Evolutionary conservation across 1,140 invertebrate species (phyloP), one percentile per base, ranked within the genome.

Genomic region (Idris sp.): DNA sequence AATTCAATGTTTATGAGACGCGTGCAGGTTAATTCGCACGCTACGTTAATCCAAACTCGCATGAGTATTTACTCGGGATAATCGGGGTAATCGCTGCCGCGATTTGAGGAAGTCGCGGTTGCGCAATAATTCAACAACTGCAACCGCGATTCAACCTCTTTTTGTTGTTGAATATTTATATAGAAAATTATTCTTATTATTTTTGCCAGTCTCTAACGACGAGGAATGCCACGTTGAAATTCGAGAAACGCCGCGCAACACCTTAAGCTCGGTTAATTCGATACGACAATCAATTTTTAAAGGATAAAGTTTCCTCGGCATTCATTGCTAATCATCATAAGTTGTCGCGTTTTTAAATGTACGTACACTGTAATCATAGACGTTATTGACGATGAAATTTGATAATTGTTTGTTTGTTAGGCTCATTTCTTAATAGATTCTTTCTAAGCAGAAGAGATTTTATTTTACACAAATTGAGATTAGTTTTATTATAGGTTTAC

Each of bases 221-320:
- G 67, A 74, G 81, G 81, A 82, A 83, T 83, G 79, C 36, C 74
- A 68, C 53, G 46, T n/a, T 80, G 83, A 85, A 85, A 85, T 84
- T 81, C 74, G 81, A 84, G 83, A 86, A 84, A 82, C 77, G 78
- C 76, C 51, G 64, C 76, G 78, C 76, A 79, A 83, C 80, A 84
- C 80, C 78, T 78, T 83, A 82, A 77, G 78, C 79, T 77, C 72
- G 76, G 56, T 79, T 85, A 84, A 85, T 83, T 79, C 73, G 82
- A 85, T 84, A 79, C 75, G 83, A 83, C 83, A 81, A 71, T 71
- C 75, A 67, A 78, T 83, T 84, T 84, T 83, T 83, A 64, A 75
- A 75, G 78, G n/a, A 79, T 84, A 82, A 79, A 73, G 73, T 84
- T 84, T 84, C 81, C 58, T 51, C 41, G 33, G 58, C 35, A 67